Conservation (phyloP, 2,113 vertebrate species). For the Hemibagrus wyckioides region DNA sequence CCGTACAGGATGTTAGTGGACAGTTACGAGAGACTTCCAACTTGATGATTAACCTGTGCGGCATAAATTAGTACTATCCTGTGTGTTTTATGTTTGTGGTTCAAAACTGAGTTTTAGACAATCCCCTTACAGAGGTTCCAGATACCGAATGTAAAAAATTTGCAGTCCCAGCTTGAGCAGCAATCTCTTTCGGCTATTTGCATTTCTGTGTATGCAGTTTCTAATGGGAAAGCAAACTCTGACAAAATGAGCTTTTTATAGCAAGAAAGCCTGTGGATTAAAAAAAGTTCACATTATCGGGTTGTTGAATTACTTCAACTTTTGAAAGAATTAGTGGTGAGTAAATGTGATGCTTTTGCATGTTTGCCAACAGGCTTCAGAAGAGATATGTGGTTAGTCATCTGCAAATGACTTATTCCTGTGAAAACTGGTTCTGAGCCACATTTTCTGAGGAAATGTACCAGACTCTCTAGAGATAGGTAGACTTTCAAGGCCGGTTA, state of each 20-base stretch:
- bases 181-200: not conserved
- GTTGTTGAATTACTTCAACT: not conserved
- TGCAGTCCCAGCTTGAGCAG: not conserved
- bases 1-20: not conserved
- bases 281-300: not conserved
- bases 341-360: not conserved
- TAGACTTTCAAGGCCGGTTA: not conserved
- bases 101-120: no score
- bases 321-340: not conserved
- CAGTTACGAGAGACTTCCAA: not conserved
- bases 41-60: no score
- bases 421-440: not conserved
- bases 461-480: not conserved
- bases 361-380: not conserved
- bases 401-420: not conserved
- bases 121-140: not conserved
- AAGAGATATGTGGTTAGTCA: not conserved
- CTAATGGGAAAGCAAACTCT: not conserved
- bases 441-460: not conserved
- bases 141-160: not conserved
- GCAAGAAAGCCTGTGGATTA: not conserved
- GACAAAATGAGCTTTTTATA: not conserved
- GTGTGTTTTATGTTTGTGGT: no score
- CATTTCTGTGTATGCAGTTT: not conserved
- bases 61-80: no score